A percentile compares a stretch with the other conserved stretches of the same genome.
Evolutionary conservation across 2,888 invertebrate species (phyloP).

Genomic region (Caenorhabditis doughertyi): DNA sequence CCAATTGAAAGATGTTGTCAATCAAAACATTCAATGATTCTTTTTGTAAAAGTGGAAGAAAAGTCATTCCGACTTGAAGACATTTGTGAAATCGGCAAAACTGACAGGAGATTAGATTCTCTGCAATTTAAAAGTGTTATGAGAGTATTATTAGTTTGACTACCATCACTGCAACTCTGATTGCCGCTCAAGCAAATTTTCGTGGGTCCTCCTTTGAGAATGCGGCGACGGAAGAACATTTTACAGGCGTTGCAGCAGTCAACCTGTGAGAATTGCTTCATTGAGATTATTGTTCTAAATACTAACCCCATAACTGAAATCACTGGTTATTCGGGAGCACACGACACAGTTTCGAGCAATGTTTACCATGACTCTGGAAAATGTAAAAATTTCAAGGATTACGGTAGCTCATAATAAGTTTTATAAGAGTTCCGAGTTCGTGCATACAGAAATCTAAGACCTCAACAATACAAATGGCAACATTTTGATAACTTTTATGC

Average conservation of each 20-base stretch:
- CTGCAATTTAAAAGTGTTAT: neutral
- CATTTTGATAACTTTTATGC: too few relatives aligned
- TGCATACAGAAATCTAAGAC: too few relatives aligned
- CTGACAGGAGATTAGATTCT: neutral
- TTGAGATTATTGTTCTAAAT: neutral
- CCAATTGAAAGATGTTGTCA: neutral
- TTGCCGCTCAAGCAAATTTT: neutral
- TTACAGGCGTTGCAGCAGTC: constrained; percentile 17
- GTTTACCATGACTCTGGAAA: too few relatives aligned
- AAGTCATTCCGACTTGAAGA: neutral
- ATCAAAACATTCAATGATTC: neutral
- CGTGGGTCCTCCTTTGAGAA: neutral
- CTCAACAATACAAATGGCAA: too few relatives aligned
- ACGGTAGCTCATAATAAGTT: too few relatives aligned
- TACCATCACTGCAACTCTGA: neutral
- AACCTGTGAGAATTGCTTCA: neutral
- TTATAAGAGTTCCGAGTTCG: too few relatives aligned
- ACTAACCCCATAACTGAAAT: constrained; percentile 20
- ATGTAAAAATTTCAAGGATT: too few relatives aligned
- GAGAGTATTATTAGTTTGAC: too few relatives aligned
- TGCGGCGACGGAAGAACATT: constrained; percentile 21
- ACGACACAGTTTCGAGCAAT: constrained; percentile 4
- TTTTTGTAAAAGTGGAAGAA: neutral
- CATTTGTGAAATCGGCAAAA: constrained; percentile 10
- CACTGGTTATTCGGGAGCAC: neutral